Evolutionary conservation across 2,797 vertebrate species (phyloP), one percentile per base, ranked within the genome.

Genomic region (Sebastes melanostomus): DNA sequence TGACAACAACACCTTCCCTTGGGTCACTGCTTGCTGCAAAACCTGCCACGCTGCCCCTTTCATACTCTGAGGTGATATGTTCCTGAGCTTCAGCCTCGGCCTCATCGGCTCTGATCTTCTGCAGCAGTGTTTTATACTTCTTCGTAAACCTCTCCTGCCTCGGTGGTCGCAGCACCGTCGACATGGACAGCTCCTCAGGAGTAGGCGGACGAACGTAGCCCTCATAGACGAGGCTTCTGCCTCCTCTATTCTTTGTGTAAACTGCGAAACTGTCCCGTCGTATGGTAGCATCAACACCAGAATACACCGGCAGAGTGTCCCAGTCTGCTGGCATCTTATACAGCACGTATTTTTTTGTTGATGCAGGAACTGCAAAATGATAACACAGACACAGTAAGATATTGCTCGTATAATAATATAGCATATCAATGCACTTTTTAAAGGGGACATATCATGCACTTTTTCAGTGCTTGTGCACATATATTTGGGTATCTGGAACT

Each of bases 121-220:
- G 24, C 13, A 2, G 14, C 14, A 81, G 75, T n/a, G 0, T 27
- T 12, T 2, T 0, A 22, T 32, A 34, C 1, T 42, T 84, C 20
- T 1, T 0, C 1, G 2, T 0, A 0, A 20, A 14, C 1, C 8
- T 22, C 2, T 4, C n/a, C 4, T 5, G 2, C 3, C 4, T 55
- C 1, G 12, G 38, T 3, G 27, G 8, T 7, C 7, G 24, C 25
- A 75, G 3, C 4, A 1, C 20, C 3, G 63, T 24, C 8, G n/a
- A 4, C 0, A 42, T 16, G 38, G 22, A 8, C 62, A 69, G 0
- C 1, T 6, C 27, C 9, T 7, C 1, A n/a, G 60, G 18, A 30
- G 2, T 6, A 20, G 0, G 0, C 7, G 78, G 78, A 50, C 20
- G 13, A 50, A 88, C 38, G 68, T 55, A 81, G 20, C 83, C 83